Evolutionary conservation across 2,113 vertebrate species (phyloP).

Genomic region (Cyprinodon tularosa): DNA sequence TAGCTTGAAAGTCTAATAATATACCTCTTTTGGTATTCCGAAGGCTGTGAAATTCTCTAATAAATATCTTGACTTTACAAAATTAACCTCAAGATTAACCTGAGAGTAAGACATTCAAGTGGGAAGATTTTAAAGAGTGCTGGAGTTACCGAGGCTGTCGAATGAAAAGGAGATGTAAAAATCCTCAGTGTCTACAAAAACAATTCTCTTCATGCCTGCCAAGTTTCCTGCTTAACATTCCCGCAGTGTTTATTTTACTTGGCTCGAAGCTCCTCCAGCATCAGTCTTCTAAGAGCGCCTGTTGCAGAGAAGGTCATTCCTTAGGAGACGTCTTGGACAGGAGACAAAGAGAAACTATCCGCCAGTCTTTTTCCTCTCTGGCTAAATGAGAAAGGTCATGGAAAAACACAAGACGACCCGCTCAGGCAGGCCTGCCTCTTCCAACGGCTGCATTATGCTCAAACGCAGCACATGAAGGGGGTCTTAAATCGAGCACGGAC

Average conservation of each 20-base stretch:
- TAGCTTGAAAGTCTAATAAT: background rate
- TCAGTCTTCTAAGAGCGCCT: constrained; percentile 69
- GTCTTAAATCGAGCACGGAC: constrained; percentile 37
- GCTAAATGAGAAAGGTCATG: constrained; percentile 42
- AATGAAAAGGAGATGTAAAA: constrained; percentile 77
- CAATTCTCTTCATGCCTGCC: constrained; percentile 64
- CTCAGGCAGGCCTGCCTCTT: background rate
- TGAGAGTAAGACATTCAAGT: background rate
- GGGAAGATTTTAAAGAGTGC: background rate
- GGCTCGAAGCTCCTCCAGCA: constrained; percentile 68
- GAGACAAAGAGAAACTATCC: constrained; percentile 35
- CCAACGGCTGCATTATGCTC: background rate
- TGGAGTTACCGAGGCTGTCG: constrained; percentile 69
- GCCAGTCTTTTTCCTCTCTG: constrained; percentile 10
- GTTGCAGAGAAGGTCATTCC: constrained; percentile 64
- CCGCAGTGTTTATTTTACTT: constrained; percentile 80
- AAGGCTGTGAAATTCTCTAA: background rate
- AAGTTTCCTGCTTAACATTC: constrained; percentile 73
- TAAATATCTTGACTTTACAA: background rate
- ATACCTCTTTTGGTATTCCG: background rate
- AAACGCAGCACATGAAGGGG: constrained; percentile 33
- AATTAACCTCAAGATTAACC: background rate
- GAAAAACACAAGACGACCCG: constrained; percentile 30
- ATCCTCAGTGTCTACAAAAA: constrained; percentile 65
- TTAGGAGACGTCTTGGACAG: constrained; percentile 53